Base-by-base conservation (phyloP, 2,113 vertebrate species). In the Pitta sordida region DNA sequence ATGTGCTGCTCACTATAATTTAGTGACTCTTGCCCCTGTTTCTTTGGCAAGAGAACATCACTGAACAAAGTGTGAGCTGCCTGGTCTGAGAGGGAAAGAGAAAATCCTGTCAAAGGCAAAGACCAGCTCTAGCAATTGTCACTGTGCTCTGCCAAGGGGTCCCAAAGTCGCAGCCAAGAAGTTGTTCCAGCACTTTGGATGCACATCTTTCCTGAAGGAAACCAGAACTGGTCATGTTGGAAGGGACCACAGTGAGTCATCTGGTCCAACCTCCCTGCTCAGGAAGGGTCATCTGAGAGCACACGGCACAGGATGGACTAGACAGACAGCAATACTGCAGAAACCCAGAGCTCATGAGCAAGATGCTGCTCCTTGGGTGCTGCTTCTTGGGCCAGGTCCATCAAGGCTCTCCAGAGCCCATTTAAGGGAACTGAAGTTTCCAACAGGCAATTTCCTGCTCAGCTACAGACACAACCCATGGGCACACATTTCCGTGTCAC, bases 11-110 rank as follows among this genome's bases (percentile, higher is more conserved):
- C 41, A 18, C 43, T 80, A 1, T 51, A 77, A 53, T 21, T 65
- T 46, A 37, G 39, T 32, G 55, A 18, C 43, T 77, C 51, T 86
- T 86, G 22, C 44, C 43, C 19, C 52, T 83, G n/a, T 27, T 37
- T 53, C n/a, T 62, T 53, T 62, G 59, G 36, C 59, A 88, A 67
- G 41, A 41, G 34, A 71, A 58, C 3, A 1, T 75, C 58, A 46
- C 8, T 30, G 30, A n/a, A n/a, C 26, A 68, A 43, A 62, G 32
- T 0, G 0, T 26, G 37, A 0, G 0, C n/a, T 11, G 27, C 43
- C 69, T 41, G 43, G 24, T 26, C 34, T 49, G 39, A 69, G 22
- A 48, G 6, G 15, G 51, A 46, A 37, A 39, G 15, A 24, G 21
- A 80, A 79, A 83, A 41, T 0, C 3, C 43, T 24, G 15, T 29